Evolutionary conservation across 2,797 vertebrate species (phyloP), one percentile per base, ranked within the genome.

Genomic region (Pantherophis alleghaniensis): DNA sequence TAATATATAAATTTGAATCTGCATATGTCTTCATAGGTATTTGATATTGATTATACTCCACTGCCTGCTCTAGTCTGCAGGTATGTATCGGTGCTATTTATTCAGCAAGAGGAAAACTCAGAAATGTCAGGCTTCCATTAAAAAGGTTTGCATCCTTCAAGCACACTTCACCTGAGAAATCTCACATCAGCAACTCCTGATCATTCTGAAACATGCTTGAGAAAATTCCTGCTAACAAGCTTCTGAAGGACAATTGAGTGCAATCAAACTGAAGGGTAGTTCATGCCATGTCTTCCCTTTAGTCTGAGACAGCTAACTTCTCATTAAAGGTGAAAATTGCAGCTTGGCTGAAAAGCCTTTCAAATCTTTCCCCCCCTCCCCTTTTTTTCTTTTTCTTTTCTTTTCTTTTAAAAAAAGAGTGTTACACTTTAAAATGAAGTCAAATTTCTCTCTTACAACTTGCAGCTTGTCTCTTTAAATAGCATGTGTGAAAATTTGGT

Each of bases 111-210:
- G 90, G 90, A 83, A 83, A 89, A 51, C 0, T 2, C 91, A 79
- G 89, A 87, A 95, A 95, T 66, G 59, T 63, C 60, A 92, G 2
- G 11, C 79, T 61, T 63, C 66, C 89, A 95, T 90, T 94, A 42
- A 59, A 88, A 91, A 95, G n/a, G 87, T 91, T 94, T 69, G 89
- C 79, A 24, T 42, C 74, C 4, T 55, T 94, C 95, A 90, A 95
- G 59, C 42, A 88, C 5, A 3, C 1, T 94, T 93, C 47, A 1
- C 32, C 74, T 90, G 0, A 0, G 88, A 94, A 95, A 94, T 88
- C 86, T 2, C 51, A n/a, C 59, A 28, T 88, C 91, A 66, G 47
- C 3, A 95, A 92, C 89, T 69, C 61, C 9, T 89, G 95, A 95
- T 94, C 69, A 47, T 26, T 66, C 93, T 92, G 16, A 89, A 89